Evolutionary conservation across 2,888 invertebrate species (phyloP), one percentile per base, ranked within the genome.

Genomic region (Cinara cedri): DNA sequence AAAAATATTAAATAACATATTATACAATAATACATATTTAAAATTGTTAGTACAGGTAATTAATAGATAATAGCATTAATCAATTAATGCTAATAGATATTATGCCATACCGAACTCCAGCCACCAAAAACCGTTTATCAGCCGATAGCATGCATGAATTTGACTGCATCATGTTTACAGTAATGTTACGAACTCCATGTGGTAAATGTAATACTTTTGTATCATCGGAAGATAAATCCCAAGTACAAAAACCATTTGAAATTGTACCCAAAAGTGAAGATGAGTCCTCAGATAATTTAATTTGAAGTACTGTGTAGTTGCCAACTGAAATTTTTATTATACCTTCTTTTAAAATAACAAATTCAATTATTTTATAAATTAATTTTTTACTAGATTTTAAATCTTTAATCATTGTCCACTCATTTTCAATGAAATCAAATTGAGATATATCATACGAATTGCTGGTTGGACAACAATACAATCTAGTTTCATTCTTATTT

Each of bases 91-190:
- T n/a, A 9, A 42, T 42, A 72, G 34, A 70, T 26, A 51, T 21
- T 62, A 62, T 68, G 11, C 66, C 54, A 75, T 84, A 92, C 92
- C 93, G 91, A 1, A 98, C 97, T 2, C 97, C 98, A 54, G 97
- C 98, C 0, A 98, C 95, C 0, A 97, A 95, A 84, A 95, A 97
- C 84, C 94, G 92, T 83, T 93, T 91, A 81, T 93, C 92, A 49
- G 94, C 94, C 83, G 97, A 96, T 82, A 98, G 90, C 89, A 96
- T 95, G 71, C 97, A 92, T 0, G 96, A 94, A 85, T 96, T 97
- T 0, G 95, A 95, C 82, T 92, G 91, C 84, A 96, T 90, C 88
- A 97, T 93, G 86, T 92, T 93, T 0, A 95, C 96, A 3, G 95
- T 94, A 72, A 98, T 97, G 85, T 98, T 98, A 63, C 97, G 88